phyloP scores from a whole-genome alignment of 2,888 invertebrate species.

The Cactoblastis cactorum region DNA sequence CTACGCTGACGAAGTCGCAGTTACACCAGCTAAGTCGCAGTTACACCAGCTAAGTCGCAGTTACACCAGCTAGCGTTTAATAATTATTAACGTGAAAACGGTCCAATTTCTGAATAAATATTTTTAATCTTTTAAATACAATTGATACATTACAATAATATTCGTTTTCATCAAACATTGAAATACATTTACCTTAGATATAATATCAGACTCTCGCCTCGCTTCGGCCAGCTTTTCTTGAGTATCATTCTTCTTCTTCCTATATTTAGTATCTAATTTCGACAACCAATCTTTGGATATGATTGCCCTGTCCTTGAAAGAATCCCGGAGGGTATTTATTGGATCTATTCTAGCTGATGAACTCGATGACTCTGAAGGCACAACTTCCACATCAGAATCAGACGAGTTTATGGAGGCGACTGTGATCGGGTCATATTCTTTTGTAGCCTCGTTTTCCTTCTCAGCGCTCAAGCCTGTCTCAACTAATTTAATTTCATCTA shows the following conservation, averaged over 20 bases:
- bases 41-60: too few relatives aligned
- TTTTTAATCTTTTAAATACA: too few relatives aligned
- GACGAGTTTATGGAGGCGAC: conserved; percentile 69
- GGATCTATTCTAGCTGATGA: conserved; percentile 59
- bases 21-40: too few relatives aligned
- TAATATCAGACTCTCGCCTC: conserved; percentile 65
- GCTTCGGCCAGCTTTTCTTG: conserved; percentile 69
- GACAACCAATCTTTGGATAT: conserved; percentile 76
- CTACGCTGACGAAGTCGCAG: too few relatives aligned
- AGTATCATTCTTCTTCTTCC: conserved; percentile 54
- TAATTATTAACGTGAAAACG: too few relatives aligned
- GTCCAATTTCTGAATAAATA: too few relatives aligned
- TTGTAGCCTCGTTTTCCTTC: conserved; percentile 44
- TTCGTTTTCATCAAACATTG: too few relatives aligned
- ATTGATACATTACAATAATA: too few relatives aligned
- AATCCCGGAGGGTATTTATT: conserved; percentile 79
- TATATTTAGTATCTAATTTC: conserved; percentile 70
- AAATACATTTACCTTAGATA: conserved; percentile 55
- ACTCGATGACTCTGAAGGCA: conserved; percentile 62
- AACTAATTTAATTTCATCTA: conserved; percentile 54
- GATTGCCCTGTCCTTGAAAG: conserved; percentile 70
- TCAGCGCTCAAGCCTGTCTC: conserved; percentile 46
- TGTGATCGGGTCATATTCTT: conserved; percentile 66
- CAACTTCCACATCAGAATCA: conserved; percentile 66
- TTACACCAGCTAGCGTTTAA: too few relatives aligned